Base-by-base conservation (phyloP, 2,888 invertebrate species). In the Lucinisca nassula region DNA sequence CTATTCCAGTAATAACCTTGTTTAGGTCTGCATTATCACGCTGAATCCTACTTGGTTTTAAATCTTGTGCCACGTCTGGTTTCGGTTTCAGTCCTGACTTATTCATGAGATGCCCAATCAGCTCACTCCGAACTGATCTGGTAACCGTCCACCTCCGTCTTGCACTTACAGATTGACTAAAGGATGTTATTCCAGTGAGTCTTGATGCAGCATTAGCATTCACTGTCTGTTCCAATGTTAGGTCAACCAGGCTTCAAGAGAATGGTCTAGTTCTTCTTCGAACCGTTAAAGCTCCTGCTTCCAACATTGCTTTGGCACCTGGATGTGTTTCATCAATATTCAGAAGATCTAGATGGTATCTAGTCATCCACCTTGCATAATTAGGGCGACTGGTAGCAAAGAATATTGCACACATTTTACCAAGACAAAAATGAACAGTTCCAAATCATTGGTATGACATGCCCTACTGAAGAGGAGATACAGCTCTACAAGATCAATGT, bases 291-390 rank as follows among this genome's bases (percentile, higher is more conserved):
- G 72, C 76, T 8, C 77, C 82, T 17, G 24, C 30, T 51, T 76
- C 82, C 32, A 82, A 30, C 30, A 32, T 67, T 12, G 35, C 14
- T 51, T 30, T 61, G 0, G 76, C 35, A 3, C 51, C 32, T 6
- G 82, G 76, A 51, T 76, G 67, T 49, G 70, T 38, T 45, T 61
- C 27, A 27, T 84, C 79, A 14, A 45, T 45, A 75, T 91, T 91
- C 12, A 89, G 35, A 24, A 91, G 76, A 73, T 91, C 87, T 27
- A 89, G 38, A 32, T 90, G 85, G 37, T 82, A 90, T 58, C 79
- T 90, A 10, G 84, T 73, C 89, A 90, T 77, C 92, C 90, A 92
- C 37, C 91, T 72, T 10, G 91, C 55, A 81, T 92, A 91, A 67
- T 90, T 90, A 8, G 83, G 75, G 17, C 84, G 79, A 72, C 84